phyloP scores from a whole-genome alignment of 2,888 invertebrate genomes.

The Volucella inanis region DNA sequence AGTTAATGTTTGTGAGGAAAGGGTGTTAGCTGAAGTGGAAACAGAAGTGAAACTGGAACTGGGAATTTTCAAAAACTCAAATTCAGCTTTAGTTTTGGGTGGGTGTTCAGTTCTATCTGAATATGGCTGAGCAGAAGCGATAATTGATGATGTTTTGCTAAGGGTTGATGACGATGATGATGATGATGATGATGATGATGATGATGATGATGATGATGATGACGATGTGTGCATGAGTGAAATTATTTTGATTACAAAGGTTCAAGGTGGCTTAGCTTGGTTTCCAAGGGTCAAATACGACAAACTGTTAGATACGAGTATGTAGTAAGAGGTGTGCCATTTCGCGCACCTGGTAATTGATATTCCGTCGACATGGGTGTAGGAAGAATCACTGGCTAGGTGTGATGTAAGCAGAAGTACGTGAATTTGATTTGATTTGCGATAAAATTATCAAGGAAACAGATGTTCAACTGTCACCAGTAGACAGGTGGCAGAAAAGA shows the following conservation, averaged over 20 bases:
- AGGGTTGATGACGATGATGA: conserved; percentile 26
- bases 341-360: conserved; percentile 51
- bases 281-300: conserved; percentile 18
- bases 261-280: conserved; percentile 25
- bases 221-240: conserved; percentile 23
- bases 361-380: conserved; percentile 34
- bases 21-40: neutral
- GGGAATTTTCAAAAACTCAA: neutral
- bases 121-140: conserved; percentile 26
- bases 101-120: neutral
- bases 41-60: neutral
- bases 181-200: conserved; percentile 14
- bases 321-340: conserved; percentile 1
- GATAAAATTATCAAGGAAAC: conserved; percentile 25
- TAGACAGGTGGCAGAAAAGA: conserved; percentile 20
- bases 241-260: conserved; percentile 62
- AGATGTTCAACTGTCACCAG: conserved; percentile 22
- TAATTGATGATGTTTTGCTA: conserved; percentile 59
- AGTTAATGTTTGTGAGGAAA: neutral
- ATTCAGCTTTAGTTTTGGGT: neutral
- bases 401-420: conserved; percentile 2
- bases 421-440: conserved; percentile 40
- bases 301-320: neutral
- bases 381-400: conserved; percentile 11
- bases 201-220: conserved; percentile 19